phyloP scores from a whole-genome alignment of 2,888 invertebrate genomes.

The Brassicogethes aeneus region DNA sequence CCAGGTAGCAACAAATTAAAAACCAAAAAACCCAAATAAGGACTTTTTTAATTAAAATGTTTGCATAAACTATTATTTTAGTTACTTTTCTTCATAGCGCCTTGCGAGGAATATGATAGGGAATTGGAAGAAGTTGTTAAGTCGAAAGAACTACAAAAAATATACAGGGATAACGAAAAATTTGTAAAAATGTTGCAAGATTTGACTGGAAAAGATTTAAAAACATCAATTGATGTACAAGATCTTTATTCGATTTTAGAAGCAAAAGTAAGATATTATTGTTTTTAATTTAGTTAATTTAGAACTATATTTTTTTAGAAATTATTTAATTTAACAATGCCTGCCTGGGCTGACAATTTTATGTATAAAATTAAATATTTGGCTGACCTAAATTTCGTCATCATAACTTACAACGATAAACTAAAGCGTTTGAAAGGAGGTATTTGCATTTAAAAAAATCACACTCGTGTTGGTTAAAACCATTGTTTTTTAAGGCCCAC shows the following conservation, averaged over 20 bases:
- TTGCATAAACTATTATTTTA: too few species aligned
- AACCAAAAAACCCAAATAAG: too few species aligned
- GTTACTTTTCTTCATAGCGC: conserved; percentile 54
- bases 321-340: conserved; percentile 49
- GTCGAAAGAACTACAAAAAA: conserved; percentile 41
- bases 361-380: conserved; percentile 48
- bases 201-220: conserved; percentile 47
- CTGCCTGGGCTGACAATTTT: conserved; percentile 53
- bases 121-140: conserved; percentile 44
- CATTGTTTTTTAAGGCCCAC: too few species aligned
- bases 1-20: too few species aligned
- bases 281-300: conserved; percentile 7
- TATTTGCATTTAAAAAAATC: too few species aligned
- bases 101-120: conserved; percentile 54
- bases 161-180: conserved; percentile 41
- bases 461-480: too few species aligned
- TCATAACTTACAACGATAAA: conserved; percentile 52
- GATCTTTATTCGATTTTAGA: conserved; percentile 55
- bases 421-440: conserved; percentile 53
- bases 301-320: conserved; percentile 32
- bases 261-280: conserved; percentile 48
- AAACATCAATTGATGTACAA: conserved; percentile 53
- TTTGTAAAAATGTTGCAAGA: conserved; percentile 46
- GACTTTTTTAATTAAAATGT: too few species aligned
- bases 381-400: conserved; percentile 47